Evolutionary conservation across 2,113 vertebrate species (phyloP).

Genomic region (Etheostoma cragini): DNA sequence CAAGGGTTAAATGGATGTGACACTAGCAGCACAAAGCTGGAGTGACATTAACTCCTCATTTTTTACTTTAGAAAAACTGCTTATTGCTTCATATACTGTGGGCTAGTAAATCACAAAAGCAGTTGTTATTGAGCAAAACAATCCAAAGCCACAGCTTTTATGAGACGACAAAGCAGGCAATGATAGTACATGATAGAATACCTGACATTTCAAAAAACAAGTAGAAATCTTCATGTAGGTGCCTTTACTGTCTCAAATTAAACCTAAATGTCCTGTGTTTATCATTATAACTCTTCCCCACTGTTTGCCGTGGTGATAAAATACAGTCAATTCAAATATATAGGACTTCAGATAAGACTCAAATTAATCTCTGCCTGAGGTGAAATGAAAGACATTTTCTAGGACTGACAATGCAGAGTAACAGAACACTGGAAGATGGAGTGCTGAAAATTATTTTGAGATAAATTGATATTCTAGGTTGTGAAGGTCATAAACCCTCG

Average conservation of each 20-base stretch:
- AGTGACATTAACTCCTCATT: background rate
- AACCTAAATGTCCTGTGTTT: background rate
- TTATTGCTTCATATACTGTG: background rate
- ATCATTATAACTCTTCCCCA: background rate
- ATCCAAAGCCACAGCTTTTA: background rate
- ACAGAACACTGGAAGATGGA: conserved; percentile 53
- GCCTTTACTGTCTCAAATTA: background rate
- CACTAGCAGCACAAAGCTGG: background rate
- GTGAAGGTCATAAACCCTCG: conserved; percentile 62
- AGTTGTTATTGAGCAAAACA: background rate
- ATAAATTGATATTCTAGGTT: conserved; percentile 59
- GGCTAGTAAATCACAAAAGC: background rate
- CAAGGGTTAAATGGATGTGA: background rate
- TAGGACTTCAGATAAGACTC: background rate
- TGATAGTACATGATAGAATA: background rate
- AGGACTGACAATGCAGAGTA: conserved; percentile 32
- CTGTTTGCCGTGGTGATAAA: conserved; percentile 1
- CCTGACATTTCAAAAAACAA: background rate
- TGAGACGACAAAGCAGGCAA: background rate
- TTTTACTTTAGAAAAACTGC: background rate
- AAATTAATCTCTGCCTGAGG: conserved; percentile 41
- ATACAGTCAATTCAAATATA: background rate
- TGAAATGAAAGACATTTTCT: conserved; percentile 29
- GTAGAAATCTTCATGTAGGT: background rate
- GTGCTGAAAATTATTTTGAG: conserved; percentile 57